Base-by-base conservation (phyloP, 2,113 vertebrate genomes). In the Archocentrus centrarchus region DNA sequence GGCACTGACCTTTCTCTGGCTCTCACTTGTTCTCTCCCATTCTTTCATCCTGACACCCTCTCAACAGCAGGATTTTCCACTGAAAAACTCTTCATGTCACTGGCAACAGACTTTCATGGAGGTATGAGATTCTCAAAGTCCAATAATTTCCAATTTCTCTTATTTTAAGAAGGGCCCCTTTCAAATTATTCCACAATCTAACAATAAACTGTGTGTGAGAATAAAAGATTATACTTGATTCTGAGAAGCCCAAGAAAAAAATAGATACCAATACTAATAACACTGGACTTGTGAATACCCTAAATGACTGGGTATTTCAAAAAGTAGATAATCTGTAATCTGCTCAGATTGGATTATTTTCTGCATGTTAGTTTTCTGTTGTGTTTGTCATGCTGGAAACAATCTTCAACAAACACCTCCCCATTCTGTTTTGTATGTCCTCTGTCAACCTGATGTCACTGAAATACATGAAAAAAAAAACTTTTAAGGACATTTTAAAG, bases 1-100 rank as follows among this genome's bases (percentile, higher is more conserved):
- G 63, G 4, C 61, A 59, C 11, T 89, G 86, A 90, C 86, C 86
- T 92, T 90, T 90, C 61, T 82, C 41, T 75, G 55, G 81, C 53
- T 76, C 37, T 82, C 57, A 15, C 64, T 83, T 4, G 11, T 22
- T 79, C 55, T 8, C 55, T 55, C 27, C 55, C 27, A 55, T 55
- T 80, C 53, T n/a, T 15, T 82, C 61, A 37, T 77, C 41, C 83
- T 80, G 59, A 81, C 68, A 83, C 59, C 44, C 79, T 86, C 68
- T 60, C 11, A 86, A 70, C 22, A 73, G 59, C 70, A 79, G 1
- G 59, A 32, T 82, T 77, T 39, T 39, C 50, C 17, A 17, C 3
- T 32, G 11, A 10, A 53, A 18, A n/a, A 3, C 10, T 2, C 24
- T 60, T 60, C 27, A 30, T 61, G 24, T 15, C 47, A 44, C 41